Evolutionary conservation across 2,888 invertebrate species (phyloP).

Genomic region (Ichneumon xanthorius): DNA sequence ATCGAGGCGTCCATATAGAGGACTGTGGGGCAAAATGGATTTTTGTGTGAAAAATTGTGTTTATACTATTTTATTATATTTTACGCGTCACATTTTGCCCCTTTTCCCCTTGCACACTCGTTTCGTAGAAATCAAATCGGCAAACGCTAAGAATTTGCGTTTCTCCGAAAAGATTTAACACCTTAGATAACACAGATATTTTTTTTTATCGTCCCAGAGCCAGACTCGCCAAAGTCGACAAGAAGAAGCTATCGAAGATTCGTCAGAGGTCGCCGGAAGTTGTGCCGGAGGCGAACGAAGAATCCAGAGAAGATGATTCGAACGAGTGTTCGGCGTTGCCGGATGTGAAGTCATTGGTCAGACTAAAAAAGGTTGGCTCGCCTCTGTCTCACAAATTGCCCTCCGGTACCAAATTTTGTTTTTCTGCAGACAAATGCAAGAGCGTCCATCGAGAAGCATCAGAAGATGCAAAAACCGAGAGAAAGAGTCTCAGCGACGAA

Average conservation of each 20-base stretch:
- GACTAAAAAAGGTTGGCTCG: not conserved
- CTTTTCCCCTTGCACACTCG: no score
- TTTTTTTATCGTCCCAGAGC: conserved; percentile 51
- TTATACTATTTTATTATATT: no score
- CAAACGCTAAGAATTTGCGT: no score
- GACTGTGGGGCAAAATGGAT: no score
- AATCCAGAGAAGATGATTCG: conserved; percentile 27
- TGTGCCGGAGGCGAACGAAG: conserved; percentile 33
- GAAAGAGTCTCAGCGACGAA: conserved; percentile 75
- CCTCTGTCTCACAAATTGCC: not conserved
- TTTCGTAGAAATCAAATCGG: no score
- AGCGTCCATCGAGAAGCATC: not conserved
- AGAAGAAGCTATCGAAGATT: conserved; percentile 61
- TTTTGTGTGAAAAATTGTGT: no score
- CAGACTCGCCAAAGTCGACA: conserved; percentile 64
- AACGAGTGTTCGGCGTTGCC: not conserved
- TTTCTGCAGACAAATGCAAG: conserved; percentile 18
- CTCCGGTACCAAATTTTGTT: not conserved
- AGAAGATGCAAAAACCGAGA: conserved; percentile 31
- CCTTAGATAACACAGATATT: no score
- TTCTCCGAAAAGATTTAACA: no score
- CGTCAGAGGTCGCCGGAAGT: conserved; percentile 26
- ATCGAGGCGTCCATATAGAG: no score
- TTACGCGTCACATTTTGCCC: no score
- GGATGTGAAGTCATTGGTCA: not conserved